Percentiles rank a stretch among this genome's conserved stretches.
phyloP scores from a whole-genome alignment of 2,888 invertebrate species.

The Argynnis bischoffii region DNA sequence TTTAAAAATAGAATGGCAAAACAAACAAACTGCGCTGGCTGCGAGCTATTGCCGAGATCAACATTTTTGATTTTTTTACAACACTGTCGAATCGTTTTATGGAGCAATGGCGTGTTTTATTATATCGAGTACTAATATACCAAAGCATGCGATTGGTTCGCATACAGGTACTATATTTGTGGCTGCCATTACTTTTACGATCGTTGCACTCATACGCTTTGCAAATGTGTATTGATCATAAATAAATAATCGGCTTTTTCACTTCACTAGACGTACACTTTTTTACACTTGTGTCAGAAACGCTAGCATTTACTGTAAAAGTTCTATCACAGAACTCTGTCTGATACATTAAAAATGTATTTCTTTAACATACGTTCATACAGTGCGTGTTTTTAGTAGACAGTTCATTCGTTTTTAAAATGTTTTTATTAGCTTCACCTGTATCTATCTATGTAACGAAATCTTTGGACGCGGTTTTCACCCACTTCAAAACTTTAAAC shows the following conservation, averaged over 20 bases:
- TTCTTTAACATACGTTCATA: too few relatives aligned
- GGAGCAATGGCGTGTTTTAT: conserved; percentile 44
- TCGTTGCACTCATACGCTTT: conserved; percentile 36
- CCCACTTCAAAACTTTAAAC: too few relatives aligned
- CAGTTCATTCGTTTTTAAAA: too few relatives aligned
- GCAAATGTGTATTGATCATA: conserved; percentile 34
- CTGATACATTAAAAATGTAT: conserved; percentile 9
- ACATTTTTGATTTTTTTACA: conserved; percentile 45
- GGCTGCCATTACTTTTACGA: conserved; percentile 39
- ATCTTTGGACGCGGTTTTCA: too few relatives aligned
- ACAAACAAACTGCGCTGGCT: conserved; percentile 43
- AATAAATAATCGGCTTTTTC: conserved; percentile 36
- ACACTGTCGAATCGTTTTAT: conserved; percentile 43
- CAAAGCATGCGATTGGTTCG: conserved; percentile 37
- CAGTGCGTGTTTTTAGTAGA: too few relatives aligned
- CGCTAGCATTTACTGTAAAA: conserved; percentile 9
- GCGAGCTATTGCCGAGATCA: conserved; percentile 44
- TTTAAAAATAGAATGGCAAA: conserved; percentile 43
- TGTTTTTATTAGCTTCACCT: too few relatives aligned
- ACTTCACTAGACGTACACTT: conserved; percentile 27
- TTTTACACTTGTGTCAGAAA: conserved; percentile 29
- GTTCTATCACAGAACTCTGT: conserved; percentile 10
- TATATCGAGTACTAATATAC: conserved; percentile 43
- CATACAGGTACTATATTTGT: conserved; percentile 40
- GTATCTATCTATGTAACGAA: too few relatives aligned